Evolutionary conservation across 2,888 invertebrate genomes (phyloP).

Genomic region (Actias luna): DNA sequence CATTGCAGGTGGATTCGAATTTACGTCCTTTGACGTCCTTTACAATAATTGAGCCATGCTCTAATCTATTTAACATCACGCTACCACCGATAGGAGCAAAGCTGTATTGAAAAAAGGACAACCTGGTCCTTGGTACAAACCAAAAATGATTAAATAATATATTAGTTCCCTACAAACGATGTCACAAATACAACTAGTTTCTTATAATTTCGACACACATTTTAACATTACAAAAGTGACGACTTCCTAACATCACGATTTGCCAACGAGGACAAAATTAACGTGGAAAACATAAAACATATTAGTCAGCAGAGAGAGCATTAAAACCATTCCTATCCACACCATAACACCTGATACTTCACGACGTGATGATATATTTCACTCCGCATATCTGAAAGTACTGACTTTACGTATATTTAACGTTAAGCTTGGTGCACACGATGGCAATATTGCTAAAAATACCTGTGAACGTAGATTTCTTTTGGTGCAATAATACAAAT

Average conservation of each 20-base stretch:
- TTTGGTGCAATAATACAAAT: neutral
- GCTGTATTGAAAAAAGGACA: too few species aligned
- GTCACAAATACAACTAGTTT: neutral
- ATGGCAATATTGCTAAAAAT: neutral
- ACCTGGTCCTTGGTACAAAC: too few species aligned
- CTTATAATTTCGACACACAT: neutral
- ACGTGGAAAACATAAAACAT: slow-evolving; percentile 5
- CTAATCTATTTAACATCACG: too few species aligned
- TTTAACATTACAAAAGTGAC: neutral
- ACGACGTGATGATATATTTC: slow-evolving; percentile 12
- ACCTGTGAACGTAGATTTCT: neutral
- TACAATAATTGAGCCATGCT: too few species aligned
- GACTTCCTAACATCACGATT: neutral
- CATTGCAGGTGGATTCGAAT: too few species aligned
- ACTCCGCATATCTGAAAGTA: slow-evolving; percentile 3
- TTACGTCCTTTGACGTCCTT: too few species aligned
- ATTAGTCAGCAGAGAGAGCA: slow-evolving; percentile 10
- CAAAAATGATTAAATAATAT: too few species aligned
- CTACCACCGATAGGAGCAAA: too few species aligned
- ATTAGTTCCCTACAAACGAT: too few species aligned
- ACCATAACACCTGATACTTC: slow-evolving; percentile 19
- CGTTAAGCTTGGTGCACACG: neutral
- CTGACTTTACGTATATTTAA: slow-evolving; percentile 7
- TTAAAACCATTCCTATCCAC: slow-evolving; percentile 18
- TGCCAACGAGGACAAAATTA: neutral